phyloP scores from a whole-genome alignment of 2,888 invertebrate species.

The Drosophila fungiperda region DNA sequence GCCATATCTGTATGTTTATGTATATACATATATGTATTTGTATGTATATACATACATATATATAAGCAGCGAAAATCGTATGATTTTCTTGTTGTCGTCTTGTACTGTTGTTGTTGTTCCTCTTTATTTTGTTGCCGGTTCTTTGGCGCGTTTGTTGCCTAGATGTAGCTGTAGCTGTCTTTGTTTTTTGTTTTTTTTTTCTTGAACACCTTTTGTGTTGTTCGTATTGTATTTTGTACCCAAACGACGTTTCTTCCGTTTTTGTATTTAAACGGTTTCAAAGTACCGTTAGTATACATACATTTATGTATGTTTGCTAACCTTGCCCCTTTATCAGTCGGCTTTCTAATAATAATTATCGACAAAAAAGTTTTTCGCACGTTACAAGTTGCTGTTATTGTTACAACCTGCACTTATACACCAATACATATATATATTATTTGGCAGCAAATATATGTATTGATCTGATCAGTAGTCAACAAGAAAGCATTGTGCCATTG shows the following conservation, averaged over 20 bases:
- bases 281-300: conserved; percentile 9
- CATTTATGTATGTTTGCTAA: neutral
- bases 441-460: neutral
- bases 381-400: conserved; percentile 18
- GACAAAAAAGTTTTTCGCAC: conserved; percentile 21
- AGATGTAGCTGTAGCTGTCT: conserved; percentile 27
- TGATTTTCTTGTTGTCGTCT: conserved; percentile 63
- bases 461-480: neutral
- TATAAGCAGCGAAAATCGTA: conserved; percentile 62
- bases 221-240: conserved; percentile 6
- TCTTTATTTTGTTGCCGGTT: conserved; percentile 39
- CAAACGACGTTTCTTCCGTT: neutral
- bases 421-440: neutral
- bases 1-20: conserved; percentile 11
- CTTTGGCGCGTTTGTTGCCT: conserved; percentile 42
- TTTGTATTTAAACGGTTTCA: conserved; percentile 24
- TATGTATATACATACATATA: neutral
- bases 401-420: conserved; percentile 5
- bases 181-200: neutral
- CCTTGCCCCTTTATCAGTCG: neutral
- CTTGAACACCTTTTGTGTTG: neutral
- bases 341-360: conserved; percentile 1
- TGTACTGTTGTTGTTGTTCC: conserved; percentile 27
- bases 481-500: neutral
- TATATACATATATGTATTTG: neutral